phyloP scores from a whole-genome alignment of 2,113 vertebrate genomes.

The Suncus etruscus region DNA sequence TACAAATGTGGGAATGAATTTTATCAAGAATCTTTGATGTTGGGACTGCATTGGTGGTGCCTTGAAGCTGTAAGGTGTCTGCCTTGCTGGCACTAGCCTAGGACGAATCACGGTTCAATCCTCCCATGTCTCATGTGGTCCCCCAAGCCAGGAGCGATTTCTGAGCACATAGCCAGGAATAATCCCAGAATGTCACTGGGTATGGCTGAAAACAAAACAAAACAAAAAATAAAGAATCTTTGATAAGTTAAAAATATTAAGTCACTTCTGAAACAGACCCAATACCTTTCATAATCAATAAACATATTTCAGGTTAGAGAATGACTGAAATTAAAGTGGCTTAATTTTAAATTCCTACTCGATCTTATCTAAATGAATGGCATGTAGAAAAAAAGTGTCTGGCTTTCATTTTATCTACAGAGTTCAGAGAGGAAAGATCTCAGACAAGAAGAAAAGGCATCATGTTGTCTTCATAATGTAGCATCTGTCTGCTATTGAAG shows the following conservation, averaged over 20 bases:
- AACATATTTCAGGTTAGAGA: constrained; percentile 42
- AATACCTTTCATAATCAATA: constrained; percentile 32
- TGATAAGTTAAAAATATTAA: not conserved
- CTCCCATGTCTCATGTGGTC: no score
- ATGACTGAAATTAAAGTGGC: constrained; percentile 46
- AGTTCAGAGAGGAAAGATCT: not conserved
- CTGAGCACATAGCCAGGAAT: no score
- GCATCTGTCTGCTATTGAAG: not conserved
- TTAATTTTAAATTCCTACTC: constrained; percentile 66
- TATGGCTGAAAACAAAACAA: no score
- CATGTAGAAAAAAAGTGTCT: constrained; percentile 31
- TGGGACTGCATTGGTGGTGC: no score
- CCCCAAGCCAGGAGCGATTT: no score
- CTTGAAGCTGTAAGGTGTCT: no score
- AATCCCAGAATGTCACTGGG: no score
- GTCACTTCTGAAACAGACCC: not conserved
- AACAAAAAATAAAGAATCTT: no score
- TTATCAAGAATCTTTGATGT: no score
- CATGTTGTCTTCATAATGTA: constrained; percentile 27
- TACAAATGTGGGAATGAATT: not conserved
- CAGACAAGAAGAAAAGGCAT: constrained; percentile 1
- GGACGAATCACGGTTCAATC: no score
- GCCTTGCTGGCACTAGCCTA: no score
- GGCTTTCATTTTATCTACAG: constrained; percentile 46
- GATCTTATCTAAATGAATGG: constrained; percentile 61